phyloP scores from a whole-genome alignment of 2,113 vertebrate species.

The Tylochromis polylepis region DNA sequence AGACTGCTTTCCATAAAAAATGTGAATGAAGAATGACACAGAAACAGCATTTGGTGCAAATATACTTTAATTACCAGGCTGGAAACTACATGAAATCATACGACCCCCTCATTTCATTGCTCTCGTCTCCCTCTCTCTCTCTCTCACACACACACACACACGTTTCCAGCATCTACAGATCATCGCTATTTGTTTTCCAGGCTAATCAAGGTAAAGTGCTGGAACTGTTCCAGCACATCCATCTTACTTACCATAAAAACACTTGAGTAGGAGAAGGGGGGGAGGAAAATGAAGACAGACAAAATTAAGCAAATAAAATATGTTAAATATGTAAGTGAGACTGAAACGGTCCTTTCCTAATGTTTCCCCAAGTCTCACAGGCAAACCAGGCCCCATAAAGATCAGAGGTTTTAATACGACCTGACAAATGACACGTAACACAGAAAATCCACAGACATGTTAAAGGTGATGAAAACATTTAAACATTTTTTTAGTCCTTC shows the following conservation, averaged over 20 bases:
- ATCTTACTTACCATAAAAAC: constrained; percentile 3
- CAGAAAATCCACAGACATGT: not conserved
- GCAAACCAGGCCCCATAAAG: not conserved
- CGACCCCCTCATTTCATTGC: not conserved
- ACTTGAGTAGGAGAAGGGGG: not conserved
- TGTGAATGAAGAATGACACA: not conserved
- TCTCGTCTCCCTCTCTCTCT: too few relatives aligned
- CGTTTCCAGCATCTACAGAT: not conserved
- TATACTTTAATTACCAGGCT: constrained; percentile 47
- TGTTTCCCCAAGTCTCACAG: not conserved
- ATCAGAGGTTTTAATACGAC: not conserved
- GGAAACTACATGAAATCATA: constrained; percentile 23
- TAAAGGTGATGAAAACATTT: not conserved
- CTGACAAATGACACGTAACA: not conserved
- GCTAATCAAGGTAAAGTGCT: not conserved
- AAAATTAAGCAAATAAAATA: not conserved
- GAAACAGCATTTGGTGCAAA: constrained; percentile 26
- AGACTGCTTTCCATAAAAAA: not conserved
- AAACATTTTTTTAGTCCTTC: not conserved
- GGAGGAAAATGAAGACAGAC: not conserved
- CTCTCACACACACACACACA: not conserved
- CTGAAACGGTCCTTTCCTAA: not conserved
- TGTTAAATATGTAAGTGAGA: not conserved
- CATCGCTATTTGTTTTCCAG: not conserved
- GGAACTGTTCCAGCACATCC: not conserved